Conservation (phyloP, 2,797 vertebrate genomes). For the Paramormyrops hopkinsi region DNA sequence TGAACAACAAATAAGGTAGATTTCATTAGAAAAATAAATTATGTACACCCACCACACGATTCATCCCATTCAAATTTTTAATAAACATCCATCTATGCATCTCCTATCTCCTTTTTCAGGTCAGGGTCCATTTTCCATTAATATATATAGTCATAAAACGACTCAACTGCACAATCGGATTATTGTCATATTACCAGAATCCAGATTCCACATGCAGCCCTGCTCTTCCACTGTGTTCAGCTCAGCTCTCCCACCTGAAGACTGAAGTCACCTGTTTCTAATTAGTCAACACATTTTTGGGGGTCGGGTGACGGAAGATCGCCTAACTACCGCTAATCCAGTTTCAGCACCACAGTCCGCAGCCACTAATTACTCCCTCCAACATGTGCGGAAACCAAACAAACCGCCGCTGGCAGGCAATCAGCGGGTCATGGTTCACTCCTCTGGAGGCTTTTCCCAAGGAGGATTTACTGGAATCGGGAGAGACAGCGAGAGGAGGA, state of each 20-base stretch:
- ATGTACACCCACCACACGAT: background rate
- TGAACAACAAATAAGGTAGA: background rate
- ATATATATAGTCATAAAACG: background rate
- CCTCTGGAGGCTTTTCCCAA: background rate
- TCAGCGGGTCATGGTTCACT: background rate
- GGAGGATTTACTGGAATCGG: background rate
- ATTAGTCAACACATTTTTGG: background rate
- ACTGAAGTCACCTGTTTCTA: background rate
- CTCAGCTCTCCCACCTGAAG: background rate
- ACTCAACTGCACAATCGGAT: background rate
- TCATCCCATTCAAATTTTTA: background rate
- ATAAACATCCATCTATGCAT: background rate
- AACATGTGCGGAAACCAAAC: background rate
- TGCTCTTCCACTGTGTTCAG: background rate
- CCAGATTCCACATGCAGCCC: background rate
- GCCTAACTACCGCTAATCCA: background rate
- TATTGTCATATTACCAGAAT: background rate
- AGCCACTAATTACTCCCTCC: background rate
- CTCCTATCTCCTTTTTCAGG: background rate
- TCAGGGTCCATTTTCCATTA: background rate
- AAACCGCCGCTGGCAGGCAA: background rate
- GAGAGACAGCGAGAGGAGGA: background rate
- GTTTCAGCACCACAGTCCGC: background rate
- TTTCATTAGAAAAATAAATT: background rate
- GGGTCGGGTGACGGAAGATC: background rate